A percentile compares a stretch with the other conserved stretches of the same genome.
phyloP scores from a whole-genome alignment of 2,797 vertebrate species.

The Falco berigora region DNA sequence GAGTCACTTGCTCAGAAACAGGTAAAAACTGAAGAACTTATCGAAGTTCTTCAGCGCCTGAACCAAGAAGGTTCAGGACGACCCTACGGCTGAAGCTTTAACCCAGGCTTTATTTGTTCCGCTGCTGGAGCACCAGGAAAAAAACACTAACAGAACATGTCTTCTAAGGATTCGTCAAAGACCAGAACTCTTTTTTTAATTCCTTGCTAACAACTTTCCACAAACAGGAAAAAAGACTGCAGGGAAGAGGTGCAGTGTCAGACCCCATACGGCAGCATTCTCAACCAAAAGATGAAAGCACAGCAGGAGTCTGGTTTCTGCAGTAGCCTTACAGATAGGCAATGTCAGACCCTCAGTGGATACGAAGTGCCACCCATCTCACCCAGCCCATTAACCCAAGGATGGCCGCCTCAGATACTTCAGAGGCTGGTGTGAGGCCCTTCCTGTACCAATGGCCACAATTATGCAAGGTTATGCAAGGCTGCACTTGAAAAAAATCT shows the following conservation, averaged over 20 bases:
- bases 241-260: neutral
- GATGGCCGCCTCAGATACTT: neutral
- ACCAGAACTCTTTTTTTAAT: neutral
- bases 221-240: neutral
- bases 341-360: neutral
- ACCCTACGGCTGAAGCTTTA: neutral
- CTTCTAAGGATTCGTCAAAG: neutral
- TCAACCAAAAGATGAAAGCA: neutral
- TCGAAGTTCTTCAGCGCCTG: neutral
- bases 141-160: neutral
- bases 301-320: neutral
- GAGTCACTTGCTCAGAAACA: neutral
- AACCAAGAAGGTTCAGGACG: neutral
- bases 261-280: neutral
- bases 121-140: neutral
- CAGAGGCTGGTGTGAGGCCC: neutral
- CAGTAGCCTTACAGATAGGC: neutral
- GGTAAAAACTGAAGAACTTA: neutral
- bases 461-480: neutral
- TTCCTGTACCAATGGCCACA: accelerated
- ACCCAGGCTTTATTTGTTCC: neutral
- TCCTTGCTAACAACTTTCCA: neutral
- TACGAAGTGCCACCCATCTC: neutral
- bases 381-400: neutral
- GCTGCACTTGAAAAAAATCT: neutral